Conservation (phyloP, 2,888 invertebrate genomes). For the Reticulitermes lucifugus region DNA sequence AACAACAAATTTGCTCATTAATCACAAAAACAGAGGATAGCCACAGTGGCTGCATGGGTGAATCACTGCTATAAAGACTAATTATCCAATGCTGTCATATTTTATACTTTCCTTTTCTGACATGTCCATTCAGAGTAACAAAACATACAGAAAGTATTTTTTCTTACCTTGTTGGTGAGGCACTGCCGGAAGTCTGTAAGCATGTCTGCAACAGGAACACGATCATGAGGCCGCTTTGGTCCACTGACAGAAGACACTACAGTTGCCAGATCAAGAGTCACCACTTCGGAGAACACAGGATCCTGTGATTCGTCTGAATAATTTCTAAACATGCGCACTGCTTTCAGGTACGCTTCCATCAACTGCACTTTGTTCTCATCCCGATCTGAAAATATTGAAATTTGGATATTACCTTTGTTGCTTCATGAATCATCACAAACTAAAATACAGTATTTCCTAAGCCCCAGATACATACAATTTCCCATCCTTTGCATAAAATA, state of each 20-base stretch:
- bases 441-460: not conserved
- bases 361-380: conserved; percentile 79
- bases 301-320: conserved; percentile 81
- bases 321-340: conserved; percentile 86
- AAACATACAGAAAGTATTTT: no score
- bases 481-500: no score
- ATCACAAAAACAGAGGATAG: no score
- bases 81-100: no score
- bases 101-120: no score
- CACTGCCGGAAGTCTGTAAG: conserved; percentile 89
- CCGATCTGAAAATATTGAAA: conserved; percentile 72
- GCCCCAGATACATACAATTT: not conserved
- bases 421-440: not conserved
- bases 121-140: no score
- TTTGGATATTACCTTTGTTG: conserved; percentile 1
- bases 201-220: conserved; percentile 91
- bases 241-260: conserved; percentile 97
- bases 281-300: conserved; percentile 80
- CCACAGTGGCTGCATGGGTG: no score
- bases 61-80: no score
- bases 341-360: conserved; percentile 85
- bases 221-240: conserved; percentile 96
- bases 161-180: conserved; percentile 84
- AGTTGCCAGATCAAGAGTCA: conserved; percentile 85
- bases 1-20: no score